Base-by-base conservation (phyloP, 2,797 vertebrate species). In the Leucoraja ocellata region DNA sequence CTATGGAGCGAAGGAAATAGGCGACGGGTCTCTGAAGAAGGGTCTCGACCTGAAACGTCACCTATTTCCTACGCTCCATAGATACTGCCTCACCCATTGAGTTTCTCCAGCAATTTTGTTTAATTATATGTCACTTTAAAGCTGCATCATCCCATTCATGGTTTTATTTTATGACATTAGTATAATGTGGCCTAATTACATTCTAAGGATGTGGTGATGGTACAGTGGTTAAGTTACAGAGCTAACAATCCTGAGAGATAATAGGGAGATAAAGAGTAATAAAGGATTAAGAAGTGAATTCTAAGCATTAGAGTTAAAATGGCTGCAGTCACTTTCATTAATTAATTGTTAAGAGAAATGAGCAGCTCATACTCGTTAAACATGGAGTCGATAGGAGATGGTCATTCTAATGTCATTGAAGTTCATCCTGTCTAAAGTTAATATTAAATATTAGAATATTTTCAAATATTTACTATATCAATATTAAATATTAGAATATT, bases 401-500 rank as follows among this genome's bases (percentile, higher is more conserved):
- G 61, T 86, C 23, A 86, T 36, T 68, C 6, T 36, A 88, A 68
- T 4, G 54, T 65, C n/a, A 36, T 25, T 88, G n/a, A 36, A 21
- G 68, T 88, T 88, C 84, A 9, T 65, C 58, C 4, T 68, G 63
- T 16, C 16, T 14, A 36, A 54, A 54, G 46, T 54, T 54, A 3
- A 88, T 88, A 65, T 88, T 68, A 68, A 68, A 36, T 36, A 68
- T 68, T 32, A 36, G 28, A 63, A 88, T 88, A 14, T 68, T 88
- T 88, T 88, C 14, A n/a, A 36, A 88, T n/a, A 4, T 21, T 88
- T 36, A 68, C 65, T 8, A 65, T 4, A 63, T 86, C 32, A 3
- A 88, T 88, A 65, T 88, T 68, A 68, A 68, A 36, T 36, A 65
- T 68, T 32, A 88, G 58, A 63, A 88, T 88, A 13, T 65, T 88